Percentiles rank a stretch among this genome's conserved stretches.
phyloP scores from a whole-genome alignment of 2,797 vertebrate genomes.

The Allobates femoralis region DNA sequence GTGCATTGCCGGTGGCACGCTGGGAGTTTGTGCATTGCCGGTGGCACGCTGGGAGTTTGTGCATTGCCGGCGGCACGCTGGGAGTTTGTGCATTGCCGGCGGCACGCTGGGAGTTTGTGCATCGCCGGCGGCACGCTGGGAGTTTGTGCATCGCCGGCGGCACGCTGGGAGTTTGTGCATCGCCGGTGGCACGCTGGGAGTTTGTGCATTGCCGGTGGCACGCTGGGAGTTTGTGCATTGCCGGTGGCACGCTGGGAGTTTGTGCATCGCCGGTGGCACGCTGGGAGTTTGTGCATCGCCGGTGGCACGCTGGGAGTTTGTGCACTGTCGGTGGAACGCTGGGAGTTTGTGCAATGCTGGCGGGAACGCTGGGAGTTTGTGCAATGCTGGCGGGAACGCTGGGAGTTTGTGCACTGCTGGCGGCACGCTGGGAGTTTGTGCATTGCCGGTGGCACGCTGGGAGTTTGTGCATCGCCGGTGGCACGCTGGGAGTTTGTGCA shows the following conservation, averaged over 20 bases:
- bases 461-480: background rate
- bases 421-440: slow-evolving; percentile 3
- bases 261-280: background rate
- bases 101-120: background rate
- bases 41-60: slow-evolving; percentile 1
- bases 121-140: background rate
- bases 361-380: slow-evolving; percentile 4
- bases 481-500: background rate
- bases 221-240: background rate
- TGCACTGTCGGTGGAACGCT: background rate
- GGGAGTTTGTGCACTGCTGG: background rate
- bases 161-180: background rate
- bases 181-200: background rate
- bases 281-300: background rate
- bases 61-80: background rate
- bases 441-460: background rate
- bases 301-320: slow-evolving; percentile 1
- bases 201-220: background rate
- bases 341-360: background rate
- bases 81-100: background rate
- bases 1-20: background rate
- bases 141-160: background rate
- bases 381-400: background rate
- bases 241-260: slow-evolving; percentile 7
- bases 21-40: background rate